These are phyloP conservation scores for Urocynchramus pylzowi DNA, from an alignment of 2,113 vertebrate genomes.

Conservation along the genomic window DNA sequence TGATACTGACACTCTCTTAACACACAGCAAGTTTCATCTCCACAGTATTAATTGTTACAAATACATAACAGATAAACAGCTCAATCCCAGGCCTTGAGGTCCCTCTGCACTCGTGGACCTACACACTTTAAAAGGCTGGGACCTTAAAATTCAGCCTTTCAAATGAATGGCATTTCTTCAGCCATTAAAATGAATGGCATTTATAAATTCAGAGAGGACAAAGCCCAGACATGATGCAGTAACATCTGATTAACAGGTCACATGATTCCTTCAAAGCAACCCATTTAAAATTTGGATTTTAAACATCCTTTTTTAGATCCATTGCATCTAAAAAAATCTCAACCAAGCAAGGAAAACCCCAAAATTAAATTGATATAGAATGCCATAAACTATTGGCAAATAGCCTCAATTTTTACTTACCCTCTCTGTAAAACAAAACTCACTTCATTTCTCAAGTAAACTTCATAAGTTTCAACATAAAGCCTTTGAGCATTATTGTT, in stretches of 20 bases:
- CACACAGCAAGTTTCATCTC: neutral
- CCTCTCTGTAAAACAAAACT: neutral
- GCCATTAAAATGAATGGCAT: neutral
- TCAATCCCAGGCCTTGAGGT: neutral
- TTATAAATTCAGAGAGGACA: neutral
- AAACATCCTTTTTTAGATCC: neutral
- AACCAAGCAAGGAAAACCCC: neutral
- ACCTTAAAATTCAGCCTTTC: neutral
- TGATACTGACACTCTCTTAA: neutral
- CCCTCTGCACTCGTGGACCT: neutral
- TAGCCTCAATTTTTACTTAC: neutral
- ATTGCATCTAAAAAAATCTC: neutral
- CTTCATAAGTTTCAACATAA: neutral
- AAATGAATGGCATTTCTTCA: neutral
- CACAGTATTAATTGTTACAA: conserved; percentile 14
- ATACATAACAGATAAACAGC: neutral
- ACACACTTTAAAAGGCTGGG: neutral
- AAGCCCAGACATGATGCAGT: neutral
- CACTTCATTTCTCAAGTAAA: neutral
- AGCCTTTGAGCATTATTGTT: neutral
- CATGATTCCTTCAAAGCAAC: neutral
- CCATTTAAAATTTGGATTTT: neutral
- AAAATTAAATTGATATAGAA: neutral
- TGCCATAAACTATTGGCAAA: neutral
- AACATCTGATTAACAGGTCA: neutral